Evolutionary conservation across 2,113 vertebrate species (phyloP).

Genomic region (Butorides virescens): DNA sequence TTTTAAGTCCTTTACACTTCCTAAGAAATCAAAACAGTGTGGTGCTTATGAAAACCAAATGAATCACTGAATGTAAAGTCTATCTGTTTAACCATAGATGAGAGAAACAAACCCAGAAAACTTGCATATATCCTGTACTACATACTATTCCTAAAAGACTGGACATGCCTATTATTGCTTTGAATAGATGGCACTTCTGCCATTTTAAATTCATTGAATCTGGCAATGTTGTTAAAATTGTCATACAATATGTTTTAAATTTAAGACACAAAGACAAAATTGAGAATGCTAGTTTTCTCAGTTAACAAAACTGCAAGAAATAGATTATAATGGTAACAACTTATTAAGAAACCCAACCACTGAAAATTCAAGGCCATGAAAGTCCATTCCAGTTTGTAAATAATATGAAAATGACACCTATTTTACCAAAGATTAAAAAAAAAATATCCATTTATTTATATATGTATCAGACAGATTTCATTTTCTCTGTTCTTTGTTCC

Average conservation of each 20-base stretch:
- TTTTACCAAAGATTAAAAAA: neutral
- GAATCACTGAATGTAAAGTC: neutral
- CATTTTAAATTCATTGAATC: slow-evolving; percentile 9
- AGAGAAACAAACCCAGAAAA: neutral
- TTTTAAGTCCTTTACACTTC: neutral
- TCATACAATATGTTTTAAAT: slow-evolving; percentile 5
- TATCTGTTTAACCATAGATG: neutral
- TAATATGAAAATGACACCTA: neutral
- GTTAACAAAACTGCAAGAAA: slow-evolving; percentile 34
- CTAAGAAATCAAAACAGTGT: neutral
- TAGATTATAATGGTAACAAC: neutral
- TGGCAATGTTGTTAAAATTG: slow-evolving; percentile 26
- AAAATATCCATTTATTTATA: neutral
- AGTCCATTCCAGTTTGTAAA: neutral
- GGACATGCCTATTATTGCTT: neutral
- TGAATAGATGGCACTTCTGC: neutral
- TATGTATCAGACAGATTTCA: neutral
- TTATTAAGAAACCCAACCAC: neutral
- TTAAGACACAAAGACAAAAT: slow-evolving; percentile 33
- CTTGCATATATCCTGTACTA: neutral
- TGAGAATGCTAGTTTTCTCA: neutral
- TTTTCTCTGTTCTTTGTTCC: neutral
- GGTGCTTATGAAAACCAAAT: neutral
- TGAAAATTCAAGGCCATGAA: neutral
- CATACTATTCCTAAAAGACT: neutral